Evolutionary conservation across 2,888 invertebrate genomes (phyloP).

Genomic region (Trichopoda pennipes): DNA sequence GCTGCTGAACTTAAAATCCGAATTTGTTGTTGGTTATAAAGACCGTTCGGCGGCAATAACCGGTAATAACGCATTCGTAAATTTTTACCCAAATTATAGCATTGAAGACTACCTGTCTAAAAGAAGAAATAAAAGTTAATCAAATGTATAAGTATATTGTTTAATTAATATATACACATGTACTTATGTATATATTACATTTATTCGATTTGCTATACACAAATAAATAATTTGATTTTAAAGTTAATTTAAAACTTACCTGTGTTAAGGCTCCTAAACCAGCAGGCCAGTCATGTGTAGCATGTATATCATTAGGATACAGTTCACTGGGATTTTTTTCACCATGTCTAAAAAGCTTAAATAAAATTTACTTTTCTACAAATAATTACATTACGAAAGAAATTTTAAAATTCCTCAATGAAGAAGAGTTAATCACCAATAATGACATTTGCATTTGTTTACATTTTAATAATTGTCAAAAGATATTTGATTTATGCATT

Average conservation of each 20-base stretch:
- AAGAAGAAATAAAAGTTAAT: slow-evolving; percentile 65
- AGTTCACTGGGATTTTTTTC: slow-evolving; percentile 85
- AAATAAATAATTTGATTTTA: neutral
- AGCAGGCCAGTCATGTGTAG: slow-evolving; percentile 88
- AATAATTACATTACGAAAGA: neutral
- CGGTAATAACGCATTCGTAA: slow-evolving; percentile 87
- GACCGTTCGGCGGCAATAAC: slow-evolving; percentile 83
- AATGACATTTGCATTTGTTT: slow-evolving; percentile 24
- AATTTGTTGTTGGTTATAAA: slow-evolving; percentile 84
- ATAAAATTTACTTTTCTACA: slow-evolving; percentile 32
- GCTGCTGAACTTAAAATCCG: slow-evolving; percentile 88
- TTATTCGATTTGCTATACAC: too few relatives aligned
- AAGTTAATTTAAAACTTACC: slow-evolving; percentile 69
- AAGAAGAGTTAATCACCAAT: slow-evolving; percentile 1
- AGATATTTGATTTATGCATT: neutral
- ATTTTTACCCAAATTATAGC: slow-evolving; percentile 88
- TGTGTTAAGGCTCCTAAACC: slow-evolving; percentile 90
- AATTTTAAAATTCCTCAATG: too few relatives aligned
- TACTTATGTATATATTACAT: too few relatives aligned
- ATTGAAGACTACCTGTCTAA: slow-evolving; percentile 88
- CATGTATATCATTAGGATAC: slow-evolving; percentile 91
- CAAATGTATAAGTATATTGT: too few relatives aligned
- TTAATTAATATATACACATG: too few relatives aligned
- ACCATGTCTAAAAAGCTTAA: slow-evolving; percentile 80
- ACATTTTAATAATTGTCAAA: slow-evolving; percentile 15